Percentiles rank a stretch among this genome's conserved stretches.
Conservation (phyloP, 1,140 invertebrate genomes). For the Lithobius niger region DNA sequence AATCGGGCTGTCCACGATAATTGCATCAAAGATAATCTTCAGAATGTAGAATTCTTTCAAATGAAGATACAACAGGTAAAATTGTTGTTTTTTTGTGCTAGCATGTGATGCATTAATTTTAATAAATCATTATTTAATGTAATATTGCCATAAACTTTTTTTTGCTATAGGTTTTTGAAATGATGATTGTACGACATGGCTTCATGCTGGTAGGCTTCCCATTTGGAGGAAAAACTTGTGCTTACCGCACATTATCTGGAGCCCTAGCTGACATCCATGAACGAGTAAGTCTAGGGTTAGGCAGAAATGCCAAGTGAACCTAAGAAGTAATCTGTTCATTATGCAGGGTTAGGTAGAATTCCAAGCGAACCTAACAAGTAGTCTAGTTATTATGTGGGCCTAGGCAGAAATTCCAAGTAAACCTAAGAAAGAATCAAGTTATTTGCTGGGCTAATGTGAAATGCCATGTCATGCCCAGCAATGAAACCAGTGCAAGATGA, state of each 20-base stretch:
- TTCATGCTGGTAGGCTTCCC: conserved; percentile 75
- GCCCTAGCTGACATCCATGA: conserved; percentile 66
- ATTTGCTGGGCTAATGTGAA: no score
- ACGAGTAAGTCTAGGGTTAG: no score
- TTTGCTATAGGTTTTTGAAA: conserved; percentile 61
- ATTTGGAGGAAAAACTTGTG: conserved; percentile 70
- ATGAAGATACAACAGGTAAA: conserved; percentile 68
- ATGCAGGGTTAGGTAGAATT: no score
- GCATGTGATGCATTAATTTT: conserved; percentile 2
- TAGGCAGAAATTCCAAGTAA: no score
- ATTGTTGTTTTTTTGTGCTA: not conserved
- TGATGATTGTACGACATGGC: conserved; percentile 65
- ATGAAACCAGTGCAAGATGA: no score
- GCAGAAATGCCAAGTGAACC: no score
- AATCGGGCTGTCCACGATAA: conserved; percentile 33
- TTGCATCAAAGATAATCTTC: conserved; percentile 53
- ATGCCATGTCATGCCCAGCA: no score
- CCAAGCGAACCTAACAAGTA: no score
- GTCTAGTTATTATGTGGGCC: no score
- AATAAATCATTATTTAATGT: not conserved
- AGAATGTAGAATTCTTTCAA: conserved; percentile 66
- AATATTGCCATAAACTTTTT: not conserved
- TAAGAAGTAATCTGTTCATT: no score
- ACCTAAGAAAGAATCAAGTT: no score
- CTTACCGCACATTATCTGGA: conserved; percentile 59